Evolutionary conservation across 1,140 invertebrate genomes (phyloP).

Genomic region (Hylaeus anthracinus): DNA sequence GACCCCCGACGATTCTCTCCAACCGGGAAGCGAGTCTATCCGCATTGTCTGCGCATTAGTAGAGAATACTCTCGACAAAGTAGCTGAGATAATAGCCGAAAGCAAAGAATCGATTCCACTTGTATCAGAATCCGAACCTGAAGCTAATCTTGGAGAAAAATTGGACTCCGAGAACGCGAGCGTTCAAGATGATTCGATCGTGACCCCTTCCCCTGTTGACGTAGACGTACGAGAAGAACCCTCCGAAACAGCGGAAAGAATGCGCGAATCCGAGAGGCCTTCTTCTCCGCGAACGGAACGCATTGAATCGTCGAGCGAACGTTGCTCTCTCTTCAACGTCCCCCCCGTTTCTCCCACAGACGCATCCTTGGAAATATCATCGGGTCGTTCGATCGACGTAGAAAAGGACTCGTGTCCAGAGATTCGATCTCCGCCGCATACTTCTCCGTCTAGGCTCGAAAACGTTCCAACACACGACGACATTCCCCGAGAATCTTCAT

Average conservation of each 20-base stretch:
- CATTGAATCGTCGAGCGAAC: too few species aligned
- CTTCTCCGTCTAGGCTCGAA: slow-evolving; percentile 25
- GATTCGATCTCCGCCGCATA: not conserved
- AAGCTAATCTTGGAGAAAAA: slow-evolving; percentile 55
- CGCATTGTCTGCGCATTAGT: not conserved
- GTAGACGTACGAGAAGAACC: not conserved
- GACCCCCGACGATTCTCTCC: not conserved
- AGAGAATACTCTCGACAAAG: not conserved
- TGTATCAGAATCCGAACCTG: slow-evolving; percentile 65
- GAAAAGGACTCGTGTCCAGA: not conserved
- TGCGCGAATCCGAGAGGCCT: not conserved
- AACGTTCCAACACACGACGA: slow-evolving; percentile 35
- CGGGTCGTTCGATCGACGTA: not conserved
- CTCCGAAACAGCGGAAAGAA: not conserved
- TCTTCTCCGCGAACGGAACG: not conserved
- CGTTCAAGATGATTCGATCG: not conserved
- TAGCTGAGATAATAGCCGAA: not conserved
- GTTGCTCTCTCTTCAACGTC: not conserved
- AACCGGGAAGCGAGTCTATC: not conserved
- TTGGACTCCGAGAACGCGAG: slow-evolving; percentile 2
- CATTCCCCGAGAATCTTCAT: slow-evolving; percentile 41
- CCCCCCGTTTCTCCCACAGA: not conserved
- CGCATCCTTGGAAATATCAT: not conserved
- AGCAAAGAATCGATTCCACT: slow-evolving; percentile 64
- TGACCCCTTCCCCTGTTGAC: not conserved